phyloP scores from a whole-genome alignment of 2,797 vertebrate genomes.

The Urocyon cinereoargenteus region DNA sequence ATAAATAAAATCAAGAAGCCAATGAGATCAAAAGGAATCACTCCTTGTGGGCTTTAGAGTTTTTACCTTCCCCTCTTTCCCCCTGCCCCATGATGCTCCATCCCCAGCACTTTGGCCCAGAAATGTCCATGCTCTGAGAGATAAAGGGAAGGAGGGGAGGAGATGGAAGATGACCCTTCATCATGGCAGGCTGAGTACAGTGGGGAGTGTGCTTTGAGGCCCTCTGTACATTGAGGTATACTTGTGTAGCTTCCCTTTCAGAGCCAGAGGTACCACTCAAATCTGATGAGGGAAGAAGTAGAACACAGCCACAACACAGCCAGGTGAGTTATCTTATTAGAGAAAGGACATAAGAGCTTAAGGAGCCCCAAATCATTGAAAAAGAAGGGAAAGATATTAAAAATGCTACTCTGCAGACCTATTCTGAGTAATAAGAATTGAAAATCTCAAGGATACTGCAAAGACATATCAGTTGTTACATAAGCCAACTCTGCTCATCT shows the following conservation, averaged over 20 bases:
- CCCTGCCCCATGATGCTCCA: not conserved
- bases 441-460: not conserved
- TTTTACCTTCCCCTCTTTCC: not conserved
- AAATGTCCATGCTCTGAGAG: not conserved
- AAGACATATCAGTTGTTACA: not conserved
- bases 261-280: not conserved
- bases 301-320: not conserved
- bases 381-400: not conserved
- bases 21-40: not conserved
- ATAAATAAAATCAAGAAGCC: not conserved
- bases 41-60: not conserved
- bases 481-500: not conserved
- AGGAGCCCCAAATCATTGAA: not conserved
- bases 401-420: not conserved
- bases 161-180: not conserved
- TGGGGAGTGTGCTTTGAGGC: not conserved
- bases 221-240: not conserved
- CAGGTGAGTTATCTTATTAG: not conserved
- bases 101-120: not conserved
- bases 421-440: not conserved
- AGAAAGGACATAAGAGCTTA: not conserved
- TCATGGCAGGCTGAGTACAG: not conserved
- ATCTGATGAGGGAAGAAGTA: not conserved
- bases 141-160: not conserved
- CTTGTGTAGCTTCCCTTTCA: not conserved